Evolutionary conservation across 2,113 vertebrate species (phyloP), one percentile per base, ranked within the genome.

Genomic region (Myrmecobius fasciatus): DNA sequence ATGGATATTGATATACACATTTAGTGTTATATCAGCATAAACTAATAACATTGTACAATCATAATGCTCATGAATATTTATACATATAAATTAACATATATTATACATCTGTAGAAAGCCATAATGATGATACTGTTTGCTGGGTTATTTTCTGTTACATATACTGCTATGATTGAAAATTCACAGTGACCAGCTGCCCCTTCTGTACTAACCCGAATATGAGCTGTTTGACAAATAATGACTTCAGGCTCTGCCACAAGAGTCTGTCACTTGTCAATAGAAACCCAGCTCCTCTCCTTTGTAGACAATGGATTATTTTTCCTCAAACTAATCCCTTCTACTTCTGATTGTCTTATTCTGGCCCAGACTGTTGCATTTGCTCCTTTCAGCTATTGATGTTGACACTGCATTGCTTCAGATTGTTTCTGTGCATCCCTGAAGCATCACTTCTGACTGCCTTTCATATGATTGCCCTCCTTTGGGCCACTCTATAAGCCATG

Each of bases 121-220:
- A 46, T 89, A 89, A 24, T 54, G 3, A 60, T 94, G 25, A 26
- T 92, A 91, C 46, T 52, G 52, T 25, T 95, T 96, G 67, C 46
- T 92, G 7, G 14, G 6, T 91, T 96, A 94, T 92, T 94, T 89
- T 47, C 14, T 25, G 51, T n/a, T n/a, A 75, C 93, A 12, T 96
- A 49, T 25, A 89, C 5, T 48, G 90, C 90, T 96, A 7, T 95
- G 93, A 93, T 91, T 43, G 36, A 96, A 97, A 97, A 96, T 94
- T 90, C 53, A 89, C 60, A 88, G 75, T 94, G 96, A 92, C 91
- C 53, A 96, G 90, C 52, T 94, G 75, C 51, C 93, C 93, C 83
- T 94, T 96, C 56, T 95, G 22, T 91, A 92, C 91, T 93, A 53
- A 94, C 36, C 95, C 5, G 31, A 90, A 91, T 28, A 53, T 91